Evolutionary conservation across 2,797 vertebrate genomes (phyloP), one percentile per base, ranked within the genome.

Genomic region (Cryptoprocta ferox): DNA sequence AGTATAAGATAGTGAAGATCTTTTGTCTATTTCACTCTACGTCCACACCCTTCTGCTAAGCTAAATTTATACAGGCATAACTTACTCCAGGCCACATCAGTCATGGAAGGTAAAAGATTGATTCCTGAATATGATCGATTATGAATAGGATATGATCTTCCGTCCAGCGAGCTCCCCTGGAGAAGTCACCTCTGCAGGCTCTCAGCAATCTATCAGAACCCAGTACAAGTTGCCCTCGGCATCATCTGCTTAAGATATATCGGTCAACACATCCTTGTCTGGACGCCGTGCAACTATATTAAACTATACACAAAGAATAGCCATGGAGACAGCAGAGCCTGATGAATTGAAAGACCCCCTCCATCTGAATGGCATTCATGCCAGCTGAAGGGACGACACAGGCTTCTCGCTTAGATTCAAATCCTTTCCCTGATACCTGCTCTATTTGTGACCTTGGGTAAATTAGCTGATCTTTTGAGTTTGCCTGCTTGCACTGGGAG

Each of bases 221-320:
- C 6, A 32, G 59, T 6, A 35, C 24, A 19, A 32, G 30, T 2
- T 26, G 16, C 16, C 16, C 10, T 30, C 5, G 10, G 9, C 0
- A 0, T 21, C 61, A 19, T 32, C 50, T 24, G 56, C 56, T 59
- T 59, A 24, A 59, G 56, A 59, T 59, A 59, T 24, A 59, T 24
- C 24, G 15, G 24, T 53, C 6, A 35, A 15, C 13, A 0, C 4
- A 26, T 12, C 6, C 3, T 45, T 37, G n/a, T 2, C 14, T 65
- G 56, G n/a, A 30, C n/a, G 5, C 1, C 0, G 1, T 45, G 9
- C 13, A 15, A 2, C 5, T 9, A 32, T 2, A 8, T 2, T 13
- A 59, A 35, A 84, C 14, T 7, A 53, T 32, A 3, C 2, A 4
- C 18, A 39, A 18, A 0, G 7, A 76, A 16, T 2, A 45, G 10